Evolutionary conservation across 2,113 vertebrate species (phyloP).

Genomic region (Syrmaticus mikado): DNA sequence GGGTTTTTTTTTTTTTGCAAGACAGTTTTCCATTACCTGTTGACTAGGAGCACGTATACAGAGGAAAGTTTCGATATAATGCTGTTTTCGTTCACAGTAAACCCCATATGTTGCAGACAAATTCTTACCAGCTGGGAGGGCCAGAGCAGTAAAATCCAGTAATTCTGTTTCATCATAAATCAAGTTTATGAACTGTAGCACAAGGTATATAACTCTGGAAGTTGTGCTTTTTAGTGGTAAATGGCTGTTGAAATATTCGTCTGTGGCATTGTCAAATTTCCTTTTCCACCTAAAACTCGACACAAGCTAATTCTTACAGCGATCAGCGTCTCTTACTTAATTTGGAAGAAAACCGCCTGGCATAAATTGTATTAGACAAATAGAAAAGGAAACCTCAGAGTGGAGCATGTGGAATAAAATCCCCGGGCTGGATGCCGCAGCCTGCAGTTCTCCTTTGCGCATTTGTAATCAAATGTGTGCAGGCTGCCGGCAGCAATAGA

Average conservation of each 20-base stretch:
- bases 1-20: background rate
- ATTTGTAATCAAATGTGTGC: background rate
- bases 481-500: background rate
- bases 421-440: background rate
- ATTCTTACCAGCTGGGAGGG: constrained; percentile 60
- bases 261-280: background rate
- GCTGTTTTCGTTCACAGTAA: background rate
- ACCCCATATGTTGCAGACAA: constrained; percentile 28
- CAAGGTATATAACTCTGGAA: constrained; percentile 51
- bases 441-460: rapidly evolving
- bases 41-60: too few relatives aligned
- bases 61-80: background rate
- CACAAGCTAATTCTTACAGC: background rate
- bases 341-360: background rate
- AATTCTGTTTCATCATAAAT: constrained; percentile 49
- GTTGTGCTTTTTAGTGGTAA: constrained; percentile 2
- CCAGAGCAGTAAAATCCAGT: constrained; percentile 43
- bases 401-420: background rate
- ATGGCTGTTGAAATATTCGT: constrained; percentile 20
- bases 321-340: background rate
- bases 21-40: background rate
- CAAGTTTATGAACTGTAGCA: constrained; percentile 62
- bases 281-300: constrained; percentile 11
- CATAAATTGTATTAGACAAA: background rate
- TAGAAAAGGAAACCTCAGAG: background rate